phyloP scores from a whole-genome alignment of 92 coral and sea anemone species.

The Porites divaricata region DNA sequence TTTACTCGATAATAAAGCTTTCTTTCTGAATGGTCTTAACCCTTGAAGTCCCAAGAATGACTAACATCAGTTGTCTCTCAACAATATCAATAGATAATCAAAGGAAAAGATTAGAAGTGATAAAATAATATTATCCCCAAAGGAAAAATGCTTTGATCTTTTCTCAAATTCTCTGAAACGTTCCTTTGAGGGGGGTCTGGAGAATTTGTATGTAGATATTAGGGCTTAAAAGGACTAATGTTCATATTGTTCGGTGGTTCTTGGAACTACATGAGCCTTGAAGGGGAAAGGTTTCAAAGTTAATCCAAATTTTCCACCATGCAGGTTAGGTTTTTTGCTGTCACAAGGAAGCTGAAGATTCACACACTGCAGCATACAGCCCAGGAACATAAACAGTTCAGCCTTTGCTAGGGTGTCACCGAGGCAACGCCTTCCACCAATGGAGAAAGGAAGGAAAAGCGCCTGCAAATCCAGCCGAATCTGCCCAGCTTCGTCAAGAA shows the following conservation, averaged over 20 bases:
- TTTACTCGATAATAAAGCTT: too few species aligned
- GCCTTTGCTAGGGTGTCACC: slow-evolving; percentile 89
- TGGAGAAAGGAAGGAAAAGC: slow-evolving; percentile 75
- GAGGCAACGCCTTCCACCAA: slow-evolving; percentile 84
- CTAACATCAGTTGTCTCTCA: too few species aligned
- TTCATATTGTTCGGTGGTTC: background rate
- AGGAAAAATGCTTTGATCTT: too few species aligned
- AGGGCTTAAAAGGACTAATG: background rate
- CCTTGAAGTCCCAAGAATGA: too few species aligned
- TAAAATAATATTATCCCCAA: too few species aligned
- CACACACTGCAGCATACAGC: slow-evolving; percentile 75
- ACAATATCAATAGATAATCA: too few species aligned
- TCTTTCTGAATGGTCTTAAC: too few species aligned
- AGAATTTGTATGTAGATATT: too few species aligned
- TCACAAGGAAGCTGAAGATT: slow-evolving; percentile 23
- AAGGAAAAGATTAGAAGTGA: too few species aligned
- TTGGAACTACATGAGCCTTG: slow-evolving; percentile 45
- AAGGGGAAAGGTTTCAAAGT: slow-evolving; percentile 70
- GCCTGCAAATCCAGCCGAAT: slow-evolving; percentile 67
- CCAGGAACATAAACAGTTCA: slow-evolving; percentile 82
- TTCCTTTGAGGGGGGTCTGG: too few species aligned
- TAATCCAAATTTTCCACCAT: slow-evolving; percentile 68
- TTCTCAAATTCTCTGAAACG: too few species aligned
- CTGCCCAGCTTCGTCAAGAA: slow-evolving; percentile 73
- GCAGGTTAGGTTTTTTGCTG: slow-evolving; percentile 40